phyloP scores from a whole-genome alignment of 2,797 vertebrate genomes.

The Oophaga sylvatica region DNA sequence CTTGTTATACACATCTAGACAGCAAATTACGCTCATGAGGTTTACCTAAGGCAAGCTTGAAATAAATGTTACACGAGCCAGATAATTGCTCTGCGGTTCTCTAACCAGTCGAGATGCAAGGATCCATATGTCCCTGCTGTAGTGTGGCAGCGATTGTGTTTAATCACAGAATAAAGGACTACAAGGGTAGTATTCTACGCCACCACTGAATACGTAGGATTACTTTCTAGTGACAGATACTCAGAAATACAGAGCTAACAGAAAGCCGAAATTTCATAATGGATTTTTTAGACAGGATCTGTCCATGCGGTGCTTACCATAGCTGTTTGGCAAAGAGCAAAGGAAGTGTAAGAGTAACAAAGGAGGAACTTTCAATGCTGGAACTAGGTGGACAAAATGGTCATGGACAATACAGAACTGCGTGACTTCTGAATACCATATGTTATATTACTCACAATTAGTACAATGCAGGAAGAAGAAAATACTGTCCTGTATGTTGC shows the following conservation, averaged over 20 bases:
- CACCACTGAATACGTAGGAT: background rate
- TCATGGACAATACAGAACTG: background rate
- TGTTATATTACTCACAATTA: background rate
- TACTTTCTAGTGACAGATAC: background rate
- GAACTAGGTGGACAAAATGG: background rate
- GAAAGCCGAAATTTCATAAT: slow-evolving; percentile 13
- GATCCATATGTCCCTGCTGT: slow-evolving; percentile 39
- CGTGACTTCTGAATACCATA: background rate
- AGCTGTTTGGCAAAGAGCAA: background rate
- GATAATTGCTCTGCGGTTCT: slow-evolving; percentile 47
- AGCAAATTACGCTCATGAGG: slow-evolving; percentile 44
- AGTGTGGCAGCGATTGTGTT: slow-evolving; percentile 7
- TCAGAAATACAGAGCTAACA: background rate
- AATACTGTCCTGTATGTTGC: background rate
- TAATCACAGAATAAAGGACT: slow-evolving; percentile 21
- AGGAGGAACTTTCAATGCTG: background rate
- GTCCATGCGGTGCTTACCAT: background rate
- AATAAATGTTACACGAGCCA: slow-evolving; percentile 40
- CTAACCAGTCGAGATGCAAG: slow-evolving; percentile 24
- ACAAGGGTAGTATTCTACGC: background rate
- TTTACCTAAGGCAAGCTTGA: slow-evolving; percentile 38
- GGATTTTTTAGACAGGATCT: background rate
- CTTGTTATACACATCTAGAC: slow-evolving; percentile 30
- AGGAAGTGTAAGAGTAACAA: background rate
- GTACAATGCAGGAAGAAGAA: background rate